Conservation (phyloP, 2,888 invertebrate species). For the Pammene aurita region DNA sequence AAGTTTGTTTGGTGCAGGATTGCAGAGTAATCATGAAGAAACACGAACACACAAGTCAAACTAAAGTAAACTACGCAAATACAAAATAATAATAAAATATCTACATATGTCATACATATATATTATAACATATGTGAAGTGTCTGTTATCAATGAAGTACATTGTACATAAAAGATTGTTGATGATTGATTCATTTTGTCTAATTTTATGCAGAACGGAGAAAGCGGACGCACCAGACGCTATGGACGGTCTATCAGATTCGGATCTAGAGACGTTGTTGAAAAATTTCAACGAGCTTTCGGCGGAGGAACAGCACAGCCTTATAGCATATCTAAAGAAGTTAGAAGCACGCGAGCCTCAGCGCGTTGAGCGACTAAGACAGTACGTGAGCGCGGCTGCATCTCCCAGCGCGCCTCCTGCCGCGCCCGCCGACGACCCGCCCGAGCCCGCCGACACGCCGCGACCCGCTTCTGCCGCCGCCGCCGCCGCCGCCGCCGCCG, state of each 20-base stretch:
- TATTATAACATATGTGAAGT: too few relatives aligned
- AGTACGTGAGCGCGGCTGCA: slow-evolving; percentile 86
- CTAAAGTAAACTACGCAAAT: too few relatives aligned
- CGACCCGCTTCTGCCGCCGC: slow-evolving; percentile 15
- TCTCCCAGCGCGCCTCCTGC: slow-evolving; percentile 40
- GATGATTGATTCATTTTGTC: too few relatives aligned
- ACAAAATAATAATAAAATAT: too few relatives aligned
- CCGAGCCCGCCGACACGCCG: slow-evolving; percentile 26
- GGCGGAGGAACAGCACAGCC: slow-evolving; percentile 91
- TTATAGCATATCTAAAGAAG: slow-evolving; percentile 92
- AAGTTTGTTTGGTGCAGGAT: too few relatives aligned
- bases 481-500: slow-evolving; percentile 47
- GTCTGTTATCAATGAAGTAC: too few relatives aligned
- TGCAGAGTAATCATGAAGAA: too few relatives aligned
- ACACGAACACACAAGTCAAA: too few relatives aligned
- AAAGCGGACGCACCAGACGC: slow-evolving; percentile 68
- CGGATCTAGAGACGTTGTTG: slow-evolving; percentile 89
- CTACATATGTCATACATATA: too few relatives aligned
- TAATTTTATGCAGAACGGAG: slow-evolving; percentile 52
- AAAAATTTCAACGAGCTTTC: slow-evolving; percentile 91
- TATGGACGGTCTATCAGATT: slow-evolving; percentile 91
- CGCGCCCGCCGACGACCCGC: slow-evolving; percentile 26
- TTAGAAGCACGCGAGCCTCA: slow-evolving; percentile 89
- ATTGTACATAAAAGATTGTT: too few relatives aligned
- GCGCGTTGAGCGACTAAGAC: slow-evolving; percentile 89